phyloP scores from a whole-genome alignment of 2,113 vertebrate genomes.

The Melospiza melodia region DNA sequence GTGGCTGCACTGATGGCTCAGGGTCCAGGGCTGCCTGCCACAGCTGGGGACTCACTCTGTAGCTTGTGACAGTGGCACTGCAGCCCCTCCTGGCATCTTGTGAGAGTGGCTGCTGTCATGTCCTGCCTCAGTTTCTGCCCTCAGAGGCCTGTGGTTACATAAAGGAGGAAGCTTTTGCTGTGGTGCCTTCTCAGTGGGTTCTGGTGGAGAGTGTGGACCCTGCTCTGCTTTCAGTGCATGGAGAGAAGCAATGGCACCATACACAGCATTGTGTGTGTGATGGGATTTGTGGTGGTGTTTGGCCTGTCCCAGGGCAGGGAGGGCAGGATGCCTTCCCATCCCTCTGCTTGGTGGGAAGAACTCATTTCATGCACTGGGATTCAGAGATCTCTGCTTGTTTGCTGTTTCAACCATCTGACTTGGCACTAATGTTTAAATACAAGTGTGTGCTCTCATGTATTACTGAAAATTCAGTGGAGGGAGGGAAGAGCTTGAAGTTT shows the following conservation, averaged over 20 bases:
- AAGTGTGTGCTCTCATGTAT: fast-evolving
- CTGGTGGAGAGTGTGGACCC: not conserved
- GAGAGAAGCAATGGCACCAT: fast-evolving
- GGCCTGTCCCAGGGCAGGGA: not conserved
- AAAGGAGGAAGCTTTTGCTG: not conserved
- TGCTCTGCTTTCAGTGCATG: not conserved
- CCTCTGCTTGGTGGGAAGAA: not conserved
- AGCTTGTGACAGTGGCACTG: not conserved
- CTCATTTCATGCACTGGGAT: not conserved
- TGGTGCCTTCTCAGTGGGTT: not conserved
- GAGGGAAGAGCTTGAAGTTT: not conserved
- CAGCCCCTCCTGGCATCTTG: not conserved
- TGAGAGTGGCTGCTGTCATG: not conserved
- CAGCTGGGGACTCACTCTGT: not conserved
- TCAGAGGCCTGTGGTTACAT: not conserved
- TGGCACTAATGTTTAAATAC: not conserved
- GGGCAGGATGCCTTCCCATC: not conserved
- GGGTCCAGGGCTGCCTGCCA: not conserved
- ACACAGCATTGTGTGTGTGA: fast-evolving
- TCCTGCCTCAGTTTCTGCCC: not conserved
- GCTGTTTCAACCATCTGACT: not conserved
- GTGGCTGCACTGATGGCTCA: not conserved
- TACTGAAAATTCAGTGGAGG: fast-evolving
- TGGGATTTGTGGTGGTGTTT: not conserved
- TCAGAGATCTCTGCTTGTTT: fast-evolving